These are phyloP conservation scores for Triplophysa yarkandensis DNA, from an alignment of 2,797 vertebrate species.

Conservation along the genomic window DNA sequence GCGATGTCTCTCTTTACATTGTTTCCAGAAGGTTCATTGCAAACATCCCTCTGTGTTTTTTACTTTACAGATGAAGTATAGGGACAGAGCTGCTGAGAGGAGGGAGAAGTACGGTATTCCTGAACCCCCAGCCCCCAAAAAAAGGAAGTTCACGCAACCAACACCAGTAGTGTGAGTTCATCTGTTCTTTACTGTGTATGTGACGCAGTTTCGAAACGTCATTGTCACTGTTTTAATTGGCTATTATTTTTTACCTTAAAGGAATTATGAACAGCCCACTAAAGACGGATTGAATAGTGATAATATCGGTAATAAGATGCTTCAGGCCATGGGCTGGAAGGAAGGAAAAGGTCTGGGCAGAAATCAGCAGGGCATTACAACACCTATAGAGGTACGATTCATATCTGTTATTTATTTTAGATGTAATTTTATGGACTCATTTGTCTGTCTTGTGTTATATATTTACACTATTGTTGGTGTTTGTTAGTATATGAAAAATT, in stretches of 20 bases:
- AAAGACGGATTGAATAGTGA: constrained; percentile 97
- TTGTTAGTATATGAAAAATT: neutral
- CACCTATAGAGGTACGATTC: constrained; percentile 89
- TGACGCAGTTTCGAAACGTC: neutral
- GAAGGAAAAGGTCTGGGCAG: constrained; percentile 95
- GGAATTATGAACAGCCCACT: constrained; percentile 97
- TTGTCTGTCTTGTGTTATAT: no score
- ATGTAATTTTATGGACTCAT: neutral
- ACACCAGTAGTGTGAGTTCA: constrained; percentile 84
- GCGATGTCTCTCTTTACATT: neutral
- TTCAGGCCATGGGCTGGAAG: constrained; percentile 99
- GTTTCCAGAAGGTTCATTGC: neutral
- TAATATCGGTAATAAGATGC: constrained; percentile 99
- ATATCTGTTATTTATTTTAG: neutral
- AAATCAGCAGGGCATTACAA: constrained; percentile 96
- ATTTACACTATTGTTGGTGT: neutral
- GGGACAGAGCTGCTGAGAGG: constrained; percentile 94
- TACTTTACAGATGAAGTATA: constrained; percentile 87
- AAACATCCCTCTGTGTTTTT: neutral
- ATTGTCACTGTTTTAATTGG: neutral
- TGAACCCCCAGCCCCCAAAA: constrained; percentile 93
- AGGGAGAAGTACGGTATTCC: constrained; percentile 97
- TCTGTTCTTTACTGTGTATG: neutral
- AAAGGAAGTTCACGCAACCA: constrained; percentile 91
- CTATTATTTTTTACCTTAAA: constrained; percentile 59